Evolutionary conservation across 2,113 vertebrate genomes (phyloP).

Genomic region (Oreochromis tanganicae): DNA sequence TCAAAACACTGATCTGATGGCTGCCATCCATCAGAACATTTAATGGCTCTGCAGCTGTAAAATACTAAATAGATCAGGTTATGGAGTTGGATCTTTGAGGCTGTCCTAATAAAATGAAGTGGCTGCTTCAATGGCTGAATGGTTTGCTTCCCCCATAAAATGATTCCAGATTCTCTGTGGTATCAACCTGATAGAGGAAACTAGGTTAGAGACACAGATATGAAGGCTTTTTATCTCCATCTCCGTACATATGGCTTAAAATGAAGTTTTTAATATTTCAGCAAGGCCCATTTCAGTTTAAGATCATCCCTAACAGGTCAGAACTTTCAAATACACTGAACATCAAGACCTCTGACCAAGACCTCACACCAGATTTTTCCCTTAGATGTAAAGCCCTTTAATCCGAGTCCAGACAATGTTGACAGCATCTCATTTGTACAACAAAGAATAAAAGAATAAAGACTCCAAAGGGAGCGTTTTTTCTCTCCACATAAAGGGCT

Average conservation of each 20-base stretch:
- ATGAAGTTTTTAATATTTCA: not conserved
- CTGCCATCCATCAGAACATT: not conserved
- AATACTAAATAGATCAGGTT: not conserved
- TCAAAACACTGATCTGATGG: not conserved
- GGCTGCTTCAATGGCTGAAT: not conserved
- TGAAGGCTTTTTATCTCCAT: not conserved
- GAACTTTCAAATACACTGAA: not conserved
- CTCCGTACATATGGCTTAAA: not conserved
- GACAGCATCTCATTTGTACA: not conserved
- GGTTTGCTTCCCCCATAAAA: not conserved
- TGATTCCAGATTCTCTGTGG: not conserved
- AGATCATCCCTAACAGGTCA: not conserved
- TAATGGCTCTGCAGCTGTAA: not conserved
- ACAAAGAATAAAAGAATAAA: not conserved
- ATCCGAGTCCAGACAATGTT: not conserved
- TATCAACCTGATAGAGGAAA: not conserved
- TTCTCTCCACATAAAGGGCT: not conserved
- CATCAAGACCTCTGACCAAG: not conserved
- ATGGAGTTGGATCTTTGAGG: not conserved
- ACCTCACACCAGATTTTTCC: not conserved
- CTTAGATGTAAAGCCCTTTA: not conserved
- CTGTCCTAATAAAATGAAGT: not conserved
- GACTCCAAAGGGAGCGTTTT: not conserved
- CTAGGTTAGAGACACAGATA: not conserved
- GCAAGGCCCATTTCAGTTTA: not conserved